Conservation (phyloP, 2,888 invertebrate genomes). For the Apotomis turbidana region DNA sequence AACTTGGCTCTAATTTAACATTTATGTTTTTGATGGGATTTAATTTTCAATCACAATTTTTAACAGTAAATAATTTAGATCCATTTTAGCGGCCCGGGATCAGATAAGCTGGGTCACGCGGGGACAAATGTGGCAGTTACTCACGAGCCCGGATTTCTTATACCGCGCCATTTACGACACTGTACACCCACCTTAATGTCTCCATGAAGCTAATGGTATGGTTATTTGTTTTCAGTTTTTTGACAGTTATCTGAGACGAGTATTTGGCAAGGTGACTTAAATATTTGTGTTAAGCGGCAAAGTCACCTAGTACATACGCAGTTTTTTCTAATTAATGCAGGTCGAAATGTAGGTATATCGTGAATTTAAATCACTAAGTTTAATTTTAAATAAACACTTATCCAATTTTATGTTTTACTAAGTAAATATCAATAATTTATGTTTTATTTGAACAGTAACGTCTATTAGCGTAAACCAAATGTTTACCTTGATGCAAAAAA, state of each 20-base stretch:
- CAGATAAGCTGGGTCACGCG: constrained; percentile 74
- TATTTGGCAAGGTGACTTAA: neutral
- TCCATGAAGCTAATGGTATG: constrained; percentile 37
- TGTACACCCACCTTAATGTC: constrained; percentile 60
- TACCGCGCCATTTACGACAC: constrained; percentile 52
- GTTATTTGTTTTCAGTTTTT: constrained; percentile 37
- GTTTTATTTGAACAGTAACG: too few species aligned
- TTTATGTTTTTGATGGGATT: too few species aligned
- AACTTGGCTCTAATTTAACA: too few species aligned
- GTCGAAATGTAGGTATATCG: too few species aligned
- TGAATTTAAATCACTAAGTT: too few species aligned
- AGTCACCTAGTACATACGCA: too few species aligned
- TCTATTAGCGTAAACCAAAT: too few species aligned
- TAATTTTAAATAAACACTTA: too few species aligned
- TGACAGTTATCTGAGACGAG: constrained; percentile 15
- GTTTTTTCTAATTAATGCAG: too few species aligned
- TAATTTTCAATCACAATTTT: neutral
- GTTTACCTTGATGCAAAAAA: too few species aligned
- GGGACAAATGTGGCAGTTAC: constrained; percentile 77
- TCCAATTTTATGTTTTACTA: too few species aligned
- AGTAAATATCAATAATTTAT: too few species aligned
- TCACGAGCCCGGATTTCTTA: constrained; percentile 74
- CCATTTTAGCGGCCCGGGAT: constrained; percentile 53
- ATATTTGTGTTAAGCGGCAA: neutral
- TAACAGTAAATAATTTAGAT: constrained; percentile 4